Conservation (phyloP, 2,888 invertebrate species). For the Ischnura elegans region DNA sequence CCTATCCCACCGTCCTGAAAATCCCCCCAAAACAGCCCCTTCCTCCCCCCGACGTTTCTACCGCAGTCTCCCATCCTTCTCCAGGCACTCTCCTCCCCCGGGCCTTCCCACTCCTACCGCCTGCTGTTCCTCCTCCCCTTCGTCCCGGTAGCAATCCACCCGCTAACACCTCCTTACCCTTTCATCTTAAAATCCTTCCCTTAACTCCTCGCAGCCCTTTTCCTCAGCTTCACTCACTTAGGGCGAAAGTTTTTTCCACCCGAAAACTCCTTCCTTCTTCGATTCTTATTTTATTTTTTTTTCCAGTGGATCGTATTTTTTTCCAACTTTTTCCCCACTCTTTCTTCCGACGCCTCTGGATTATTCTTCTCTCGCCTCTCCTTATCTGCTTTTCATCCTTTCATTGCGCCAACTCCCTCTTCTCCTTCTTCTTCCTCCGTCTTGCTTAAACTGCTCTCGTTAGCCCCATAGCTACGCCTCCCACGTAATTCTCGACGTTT, state of each 20-base stretch:
- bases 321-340: background rate
- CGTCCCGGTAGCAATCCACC: background rate
- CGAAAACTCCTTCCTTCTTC: constrained; percentile 32
- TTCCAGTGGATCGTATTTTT: background rate
- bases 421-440: background rate
- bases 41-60: background rate
- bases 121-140: background rate
- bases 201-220: constrained; percentile 50
- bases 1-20: background rate
- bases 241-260: background rate
- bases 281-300: background rate
- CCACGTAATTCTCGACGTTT: background rate
- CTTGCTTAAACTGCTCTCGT: background rate
- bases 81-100: background rate
- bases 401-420: background rate
- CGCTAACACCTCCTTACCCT: constrained; percentile 45
- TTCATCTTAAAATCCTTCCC: constrained; percentile 57
- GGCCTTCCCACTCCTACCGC: background rate
- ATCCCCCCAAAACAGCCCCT: background rate
- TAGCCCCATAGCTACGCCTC: background rate
- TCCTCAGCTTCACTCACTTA: constrained; percentile 20
- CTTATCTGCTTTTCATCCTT: background rate
- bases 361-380: background rate
- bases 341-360: background rate
- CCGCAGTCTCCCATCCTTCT: background rate